phyloP scores from a whole-genome alignment of 1,140 invertebrate species.

The Cyclargus thomasi region DNA sequence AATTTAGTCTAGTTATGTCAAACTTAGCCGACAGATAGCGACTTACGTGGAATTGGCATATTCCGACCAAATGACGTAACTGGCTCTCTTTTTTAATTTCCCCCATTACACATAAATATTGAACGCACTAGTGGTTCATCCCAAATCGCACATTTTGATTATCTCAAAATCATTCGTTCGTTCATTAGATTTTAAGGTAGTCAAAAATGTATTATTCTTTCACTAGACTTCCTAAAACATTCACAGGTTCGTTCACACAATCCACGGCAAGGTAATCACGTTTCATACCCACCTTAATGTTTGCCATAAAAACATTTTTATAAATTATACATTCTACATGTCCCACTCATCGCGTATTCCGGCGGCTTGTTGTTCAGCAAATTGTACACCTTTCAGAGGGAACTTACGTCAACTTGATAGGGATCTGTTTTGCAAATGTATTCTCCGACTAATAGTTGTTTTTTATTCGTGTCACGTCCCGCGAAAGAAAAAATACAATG shows the following conservation, averaged over 20 bases:
- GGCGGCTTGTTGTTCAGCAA: slow-evolving; percentile 5
- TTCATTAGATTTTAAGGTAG: too few species aligned
- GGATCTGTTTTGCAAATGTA: slow-evolving; percentile 16
- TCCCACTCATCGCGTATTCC: slow-evolving; percentile 10
- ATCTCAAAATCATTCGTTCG: too few species aligned
- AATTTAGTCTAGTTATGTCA: too few species aligned
- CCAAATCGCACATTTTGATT: too few species aligned
- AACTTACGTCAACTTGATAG: slow-evolving; percentile 10
- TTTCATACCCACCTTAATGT: background rate
- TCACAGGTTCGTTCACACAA: background rate
- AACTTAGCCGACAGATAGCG: too few species aligned
- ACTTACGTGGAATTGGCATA: too few species aligned
- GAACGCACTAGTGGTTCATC: too few species aligned
- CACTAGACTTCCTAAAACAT: background rate
- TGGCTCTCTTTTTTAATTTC: too few species aligned
- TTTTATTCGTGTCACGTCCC: slow-evolving; percentile 8
- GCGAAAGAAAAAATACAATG: slow-evolving; percentile 11
- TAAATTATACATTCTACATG: slow-evolving; percentile 2
- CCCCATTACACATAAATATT: too few species aligned
- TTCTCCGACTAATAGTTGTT: slow-evolving; percentile 12
- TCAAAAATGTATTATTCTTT: too few species aligned
- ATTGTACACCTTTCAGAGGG: slow-evolving; percentile 11
- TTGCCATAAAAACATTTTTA: background rate
- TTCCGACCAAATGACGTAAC: too few species aligned
- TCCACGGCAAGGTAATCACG: background rate